Evolutionary conservation across 2,888 invertebrate genomes (phyloP).

Genomic region (Mantis religiosa): DNA sequence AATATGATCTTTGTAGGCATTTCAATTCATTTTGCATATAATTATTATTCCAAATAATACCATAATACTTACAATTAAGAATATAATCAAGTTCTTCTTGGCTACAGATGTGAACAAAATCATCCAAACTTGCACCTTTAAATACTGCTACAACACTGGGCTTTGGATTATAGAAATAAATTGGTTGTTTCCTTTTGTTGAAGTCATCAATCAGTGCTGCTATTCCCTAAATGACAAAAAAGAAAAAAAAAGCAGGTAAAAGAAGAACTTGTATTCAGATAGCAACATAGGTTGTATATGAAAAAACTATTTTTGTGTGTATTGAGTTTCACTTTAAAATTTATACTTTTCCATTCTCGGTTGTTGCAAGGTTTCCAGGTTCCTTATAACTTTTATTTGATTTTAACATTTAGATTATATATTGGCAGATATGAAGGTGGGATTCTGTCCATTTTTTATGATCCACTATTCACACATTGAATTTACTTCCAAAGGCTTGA

Average conservation of each 20-base stretch:
- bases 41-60: background rate
- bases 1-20: background rate
- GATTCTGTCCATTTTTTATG: no score
- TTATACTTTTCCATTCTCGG: no score
- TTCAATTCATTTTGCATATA: background rate
- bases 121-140: constrained; percentile 60
- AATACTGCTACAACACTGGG: constrained; percentile 64
- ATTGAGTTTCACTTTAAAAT: no score
- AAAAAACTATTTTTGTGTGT: no score
- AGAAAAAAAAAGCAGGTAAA: background rate
- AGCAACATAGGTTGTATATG: no score
- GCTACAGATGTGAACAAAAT: constrained; percentile 56
- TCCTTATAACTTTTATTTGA: no score
- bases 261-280: no score
- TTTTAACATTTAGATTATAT: no score
- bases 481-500: no score
- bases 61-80: constrained; percentile 45
- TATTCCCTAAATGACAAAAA: constrained; percentile 54
- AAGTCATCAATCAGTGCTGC: constrained; percentile 71
- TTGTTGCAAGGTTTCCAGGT: no score
- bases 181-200: constrained; percentile 62
- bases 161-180: constrained; percentile 66
- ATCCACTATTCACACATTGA: no score
- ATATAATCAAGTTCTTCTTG: constrained; percentile 57
- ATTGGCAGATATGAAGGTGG: no score